Evolutionary conservation across 2,113 vertebrate species (phyloP).

Genomic region (Accipiter cooperii): DNA sequence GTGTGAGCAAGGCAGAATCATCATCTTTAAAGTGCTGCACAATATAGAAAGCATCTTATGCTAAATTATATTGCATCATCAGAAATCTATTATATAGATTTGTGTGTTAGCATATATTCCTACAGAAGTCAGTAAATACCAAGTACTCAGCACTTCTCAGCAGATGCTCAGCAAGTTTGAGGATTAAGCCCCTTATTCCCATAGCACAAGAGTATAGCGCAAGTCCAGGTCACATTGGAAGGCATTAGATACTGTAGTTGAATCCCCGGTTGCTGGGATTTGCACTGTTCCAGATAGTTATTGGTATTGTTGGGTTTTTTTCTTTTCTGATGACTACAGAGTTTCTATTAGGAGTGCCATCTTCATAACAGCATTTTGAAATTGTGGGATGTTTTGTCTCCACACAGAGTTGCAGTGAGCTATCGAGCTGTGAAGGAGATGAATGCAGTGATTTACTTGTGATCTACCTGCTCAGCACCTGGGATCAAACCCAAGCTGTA

Average conservation of each 20-base stretch:
- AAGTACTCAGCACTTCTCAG: not conserved
- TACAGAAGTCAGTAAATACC: not conserved
- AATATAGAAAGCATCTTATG: not conserved
- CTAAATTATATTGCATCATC: not conserved
- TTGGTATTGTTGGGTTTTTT: not conserved
- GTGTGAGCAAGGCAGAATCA: not conserved
- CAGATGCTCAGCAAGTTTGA: not conserved
- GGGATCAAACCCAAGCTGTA: not conserved
- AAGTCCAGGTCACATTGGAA: not conserved
- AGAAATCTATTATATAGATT: not conserved
- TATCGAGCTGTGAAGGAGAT: not conserved
- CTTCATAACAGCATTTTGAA: not conserved
- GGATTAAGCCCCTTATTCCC: not conserved
- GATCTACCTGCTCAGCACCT: not conserved
- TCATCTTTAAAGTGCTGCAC: not conserved
- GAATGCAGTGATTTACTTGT: not conserved
- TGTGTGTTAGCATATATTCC: not conserved
- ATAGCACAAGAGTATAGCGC: not conserved
- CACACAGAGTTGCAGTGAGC: not conserved
- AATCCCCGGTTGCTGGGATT: not conserved
- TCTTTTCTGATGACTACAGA: not conserved
- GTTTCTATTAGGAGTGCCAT: not conserved
- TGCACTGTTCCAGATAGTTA: not conserved
- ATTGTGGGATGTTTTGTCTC: not conserved
- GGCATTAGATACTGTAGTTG: accelerated